Base-by-base conservation (phyloP, 1,140 invertebrate genomes). In the Kradibia gibbosae region DNA sequence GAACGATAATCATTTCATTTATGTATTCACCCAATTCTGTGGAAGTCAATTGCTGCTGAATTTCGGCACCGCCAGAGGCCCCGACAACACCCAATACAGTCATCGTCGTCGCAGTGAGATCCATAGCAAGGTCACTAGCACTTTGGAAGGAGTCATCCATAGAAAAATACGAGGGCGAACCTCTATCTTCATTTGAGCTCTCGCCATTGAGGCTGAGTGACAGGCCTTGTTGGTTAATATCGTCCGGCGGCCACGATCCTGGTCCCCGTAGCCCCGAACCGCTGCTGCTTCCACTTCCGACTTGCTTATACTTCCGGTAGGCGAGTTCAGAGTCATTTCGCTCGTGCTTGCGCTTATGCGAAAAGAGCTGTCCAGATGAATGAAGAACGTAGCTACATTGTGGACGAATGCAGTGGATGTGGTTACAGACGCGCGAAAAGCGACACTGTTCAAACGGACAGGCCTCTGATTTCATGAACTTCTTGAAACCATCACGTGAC, bases 311-410 rank as follows among this genome's bases (percentile, higher is more conserved):
- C 87, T 96, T 96, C 71, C 95, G 90, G 89, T 97, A 96, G 1
- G 95, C 95, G 78, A 96, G 87, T 85, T 98, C 97, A 5, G 95
- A 96, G 84, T 98, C 97, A 87, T 97, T 95, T 25, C 97, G 93
- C 89, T 99, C 98, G 89, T 99, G 98, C 90, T 99, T 99, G 57
- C 98, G 94, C 90, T 99, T 99, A 90, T 99, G 98, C 2, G 98
- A 98, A 89, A 98, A 97, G n/a, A 99, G 94, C 88, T 99, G 98
- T 71, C 97, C 97, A 86, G 97, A 98, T 4, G 97, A 99, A 87
- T 99, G 98, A 53, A 99, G 91, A 0, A 99, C 98, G 89, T 99
- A 99, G 88, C 95, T 97, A 91, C 98, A 99, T 79, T 97, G 97
- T 11, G 97, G 95, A 82, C 98, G 92, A 80, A 99, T 99, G 91